Conservation (phyloP, 2,113 vertebrate species). For the Struthidea cinerea region DNA sequence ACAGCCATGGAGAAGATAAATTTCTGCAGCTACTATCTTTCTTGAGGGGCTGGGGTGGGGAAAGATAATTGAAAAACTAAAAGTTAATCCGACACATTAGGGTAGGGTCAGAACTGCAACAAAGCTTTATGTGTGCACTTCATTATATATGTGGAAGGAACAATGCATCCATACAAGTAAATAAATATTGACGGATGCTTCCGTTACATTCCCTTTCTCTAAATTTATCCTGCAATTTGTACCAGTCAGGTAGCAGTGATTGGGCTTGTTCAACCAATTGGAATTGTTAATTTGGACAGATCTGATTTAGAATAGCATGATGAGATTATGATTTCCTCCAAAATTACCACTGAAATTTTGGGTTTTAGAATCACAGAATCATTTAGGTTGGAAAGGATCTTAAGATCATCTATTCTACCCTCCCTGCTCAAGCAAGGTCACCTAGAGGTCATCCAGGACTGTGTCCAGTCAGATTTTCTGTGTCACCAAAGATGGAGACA, state of each 20-base stretch:
- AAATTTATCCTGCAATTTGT: neutral
- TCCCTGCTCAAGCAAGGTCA: neutral
- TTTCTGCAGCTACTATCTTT: conserved; percentile 55
- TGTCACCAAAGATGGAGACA: neutral
- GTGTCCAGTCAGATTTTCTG: neutral
- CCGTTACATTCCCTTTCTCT: neutral
- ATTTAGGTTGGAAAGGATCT: neutral
- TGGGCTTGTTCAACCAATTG: neutral
- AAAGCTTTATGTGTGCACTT: neutral
- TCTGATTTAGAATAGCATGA: neutral
- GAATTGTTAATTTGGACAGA: neutral
- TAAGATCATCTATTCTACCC: neutral
- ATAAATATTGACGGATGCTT: neutral
- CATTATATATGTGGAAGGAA: neutral
- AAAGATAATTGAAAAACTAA: conserved; percentile 32
- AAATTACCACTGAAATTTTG: neutral
- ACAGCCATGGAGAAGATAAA: conserved; percentile 52
- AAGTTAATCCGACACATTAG: neutral
- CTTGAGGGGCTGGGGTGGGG: neutral
- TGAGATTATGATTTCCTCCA: neutral
- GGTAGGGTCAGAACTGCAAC: neutral
- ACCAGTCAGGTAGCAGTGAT: neutral
- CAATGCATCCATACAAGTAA: neutral
- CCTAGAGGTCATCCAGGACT: neutral
- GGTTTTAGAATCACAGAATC: neutral